Evolutionary conservation across 2,888 invertebrate genomes (phyloP), one percentile per base, ranked within the genome.

Genomic region (Balanococcus diminutus): DNA sequence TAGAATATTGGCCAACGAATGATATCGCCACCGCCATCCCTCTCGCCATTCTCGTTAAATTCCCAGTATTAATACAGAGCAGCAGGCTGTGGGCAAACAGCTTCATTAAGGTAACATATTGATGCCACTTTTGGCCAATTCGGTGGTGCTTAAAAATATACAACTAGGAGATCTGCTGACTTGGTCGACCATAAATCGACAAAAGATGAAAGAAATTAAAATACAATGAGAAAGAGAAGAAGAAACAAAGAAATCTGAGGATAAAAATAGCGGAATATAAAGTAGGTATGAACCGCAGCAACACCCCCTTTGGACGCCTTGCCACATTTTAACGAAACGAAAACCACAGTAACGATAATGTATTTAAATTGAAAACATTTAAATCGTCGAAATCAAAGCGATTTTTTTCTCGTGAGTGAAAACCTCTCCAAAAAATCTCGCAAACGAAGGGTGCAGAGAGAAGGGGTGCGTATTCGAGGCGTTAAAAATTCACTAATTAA

Each of bases 291-390:
- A 42, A 42, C 11, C 16, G 42, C 0, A 42, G n/a, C 16, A 42
- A 42, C 42, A 9, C 42, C 1, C 42, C 42, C 42, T 42, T 42
- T 36, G 36, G 8, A n/a, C n/a, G n/a, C n/a, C n/a, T 42, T 16
- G 42, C 42, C 42, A 42, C 42, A 16, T 42, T 42, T 42, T 42
- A 14, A 42, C 16, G n/a, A 14, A 42, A 42, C 42, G 42, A 42
- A n/a, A n/a, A 16, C 42, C 14, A 11, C 14, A 11, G 14, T 56
- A 56, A 56, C 19, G 56, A 31, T 72, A 72, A 72, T 72, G 28
- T 72, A 72, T 72, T 72, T 31, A 72, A 72, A 72, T 72, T 72
- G 72, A 31, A 72, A 72, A 72, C 72, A 72, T 72, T 72, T 72
- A 72, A 72, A 72, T 72, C 72, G 16, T 72, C 31, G 31, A 72